These are phyloP conservation scores for Vanessa cardui DNA, from an alignment of 2,888 invertebrate species.

Conservation along the genomic window DNA sequence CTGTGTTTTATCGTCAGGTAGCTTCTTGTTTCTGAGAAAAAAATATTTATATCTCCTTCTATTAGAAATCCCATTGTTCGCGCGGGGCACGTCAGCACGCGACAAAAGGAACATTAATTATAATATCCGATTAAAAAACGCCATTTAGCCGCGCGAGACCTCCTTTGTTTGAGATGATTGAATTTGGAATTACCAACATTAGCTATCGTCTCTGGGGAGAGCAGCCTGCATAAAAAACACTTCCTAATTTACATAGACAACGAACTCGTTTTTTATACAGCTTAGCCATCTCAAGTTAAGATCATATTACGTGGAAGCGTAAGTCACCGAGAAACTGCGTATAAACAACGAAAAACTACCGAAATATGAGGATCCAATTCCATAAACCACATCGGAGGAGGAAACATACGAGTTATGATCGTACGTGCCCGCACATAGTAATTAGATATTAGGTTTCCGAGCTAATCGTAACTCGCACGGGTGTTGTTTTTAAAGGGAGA, in stretches of 20 bases:
- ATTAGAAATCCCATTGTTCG: slow-evolving; percentile 82
- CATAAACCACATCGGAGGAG: slow-evolving; percentile 80
- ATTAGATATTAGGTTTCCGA: slow-evolving; percentile 79
- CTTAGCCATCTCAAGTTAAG: slow-evolving; percentile 35
- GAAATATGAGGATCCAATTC: slow-evolving; percentile 82
- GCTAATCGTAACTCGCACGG: slow-evolving; percentile 82
- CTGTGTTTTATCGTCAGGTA: slow-evolving; percentile 81
- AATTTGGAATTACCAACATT: slow-evolving; percentile 78
- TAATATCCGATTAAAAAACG: slow-evolving; percentile 84
- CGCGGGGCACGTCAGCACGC: slow-evolving; percentile 81
- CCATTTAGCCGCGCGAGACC: slow-evolving; percentile 79
- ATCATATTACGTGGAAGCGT: slow-evolving; percentile 64
- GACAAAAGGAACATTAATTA: slow-evolving; percentile 84
- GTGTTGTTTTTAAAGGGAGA: slow-evolving; percentile 82
- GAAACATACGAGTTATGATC: slow-evolving; percentile 77
- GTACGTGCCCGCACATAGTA: slow-evolving; percentile 81
- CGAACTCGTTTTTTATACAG: slow-evolving; percentile 14
- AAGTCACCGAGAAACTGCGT: slow-evolving; percentile 68
- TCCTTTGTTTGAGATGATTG: slow-evolving; percentile 81
- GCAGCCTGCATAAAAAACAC: slow-evolving; percentile 25
- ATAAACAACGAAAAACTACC: slow-evolving; percentile 75
- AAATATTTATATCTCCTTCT: slow-evolving; percentile 80
- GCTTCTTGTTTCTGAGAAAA: slow-evolving; percentile 78
- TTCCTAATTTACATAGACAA: slow-evolving; percentile 31
- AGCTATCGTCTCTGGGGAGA: slow-evolving; percentile 65